Conservation (phyloP, 2,113 vertebrate species). For the Cyanoramphus novaezelandiae region DNA sequence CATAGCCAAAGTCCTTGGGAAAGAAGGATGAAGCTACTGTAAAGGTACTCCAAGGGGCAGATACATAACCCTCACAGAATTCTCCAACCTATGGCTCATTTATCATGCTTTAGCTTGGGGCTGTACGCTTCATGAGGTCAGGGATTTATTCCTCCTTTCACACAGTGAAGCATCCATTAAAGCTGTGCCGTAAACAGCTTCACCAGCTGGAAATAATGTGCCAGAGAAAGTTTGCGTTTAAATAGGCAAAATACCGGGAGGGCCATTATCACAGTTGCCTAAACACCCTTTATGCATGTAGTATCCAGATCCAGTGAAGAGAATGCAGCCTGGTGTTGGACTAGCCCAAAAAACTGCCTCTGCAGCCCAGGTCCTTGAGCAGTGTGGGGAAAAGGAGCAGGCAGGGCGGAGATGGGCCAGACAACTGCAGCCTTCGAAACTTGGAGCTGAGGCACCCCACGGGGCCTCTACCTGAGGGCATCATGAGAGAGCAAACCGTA, state of each 20-base stretch:
- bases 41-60: neutral
- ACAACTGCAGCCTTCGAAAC: fast-evolving
- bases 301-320: fast-evolving
- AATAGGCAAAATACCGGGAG: neutral
- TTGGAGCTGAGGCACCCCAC: fast-evolving
- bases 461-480: neutral
- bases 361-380: neutral
- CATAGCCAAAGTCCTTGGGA: neutral
- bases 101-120: neutral
- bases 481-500: neutral
- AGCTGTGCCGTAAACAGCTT: neutral
- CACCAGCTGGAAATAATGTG: neutral
- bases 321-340: fast-evolving
- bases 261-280: neutral
- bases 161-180: neutral
- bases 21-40: neutral
- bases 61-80: neutral
- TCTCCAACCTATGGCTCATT: neutral
- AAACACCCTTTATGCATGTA: fast-evolving
- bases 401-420: neutral
- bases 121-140: neutral
- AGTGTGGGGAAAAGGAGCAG: fast-evolving
- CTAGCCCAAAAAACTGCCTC: fast-evolving
- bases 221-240: neutral
- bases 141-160: neutral